Base-by-base conservation (phyloP, 2,888 invertebrate species). In the Meta bourneti region DNA sequence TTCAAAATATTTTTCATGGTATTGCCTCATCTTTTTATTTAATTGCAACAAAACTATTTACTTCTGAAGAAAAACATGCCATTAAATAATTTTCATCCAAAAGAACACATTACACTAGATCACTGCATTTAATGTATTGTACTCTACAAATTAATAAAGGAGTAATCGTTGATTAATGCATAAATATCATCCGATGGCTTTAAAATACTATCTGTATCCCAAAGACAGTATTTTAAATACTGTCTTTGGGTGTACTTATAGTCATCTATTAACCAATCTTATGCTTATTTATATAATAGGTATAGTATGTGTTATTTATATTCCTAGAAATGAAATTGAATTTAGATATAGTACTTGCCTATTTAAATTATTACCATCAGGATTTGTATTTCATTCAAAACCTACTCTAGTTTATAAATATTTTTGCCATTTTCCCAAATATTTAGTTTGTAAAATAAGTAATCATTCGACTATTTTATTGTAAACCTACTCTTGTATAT, bases 1-100 rank as follows among this genome's bases (percentile, higher is more conserved):
- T 16, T 61, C 61, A 16, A 61, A 61, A 61, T 61, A 61, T 80
- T 80, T 80, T 34, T 80, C 54, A 7, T 80, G 54, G 34, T 6
- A 78, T 51, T 51, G 52, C 51, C 19, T 11, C 1, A 34, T 34
- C 34, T 34, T 11, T 48, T 78, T 51, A 52, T 77, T 48, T 16
- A 52, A 52, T 9, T 78, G 6, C 11, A 51, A n/a, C 16, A 51
- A 52, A 34, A 34, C 34, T 34, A 1, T 34, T 52, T n/a, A 13
- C 7, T 78, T 52, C n/a, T 16, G n/a, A 52, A 78, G 9, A 78
- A n/a, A 78, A 52, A 11, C 11, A 61, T 61, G 1, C 16, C 5
- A 9, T 16, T 8, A 4, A 61, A 4, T 61, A 16, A 7, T 61
- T 16, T 61, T 11, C 0, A 61, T 61, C 5, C 0, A 16, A 61